Conservation (phyloP, 2,888 invertebrate species). For the Thymelicus sylvestris region DNA sequence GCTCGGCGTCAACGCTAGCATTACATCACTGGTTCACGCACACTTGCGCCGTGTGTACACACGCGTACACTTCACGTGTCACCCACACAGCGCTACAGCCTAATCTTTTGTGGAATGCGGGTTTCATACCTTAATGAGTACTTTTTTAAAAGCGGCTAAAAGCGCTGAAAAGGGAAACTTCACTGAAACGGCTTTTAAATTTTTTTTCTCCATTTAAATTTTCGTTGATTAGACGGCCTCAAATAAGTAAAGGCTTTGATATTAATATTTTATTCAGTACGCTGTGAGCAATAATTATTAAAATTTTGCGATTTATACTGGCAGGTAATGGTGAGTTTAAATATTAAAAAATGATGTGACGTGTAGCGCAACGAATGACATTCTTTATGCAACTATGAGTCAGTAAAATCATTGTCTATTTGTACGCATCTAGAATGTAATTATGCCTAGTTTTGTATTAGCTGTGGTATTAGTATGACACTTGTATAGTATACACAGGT, state of each 20-base stretch:
- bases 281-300: conserved; percentile 27
- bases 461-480: not conserved
- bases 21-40: conserved; percentile 71
- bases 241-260: conserved; percentile 31
- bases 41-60: conserved; percentile 46
- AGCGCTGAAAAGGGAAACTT: conserved; percentile 76
- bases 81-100: conserved; percentile 56
- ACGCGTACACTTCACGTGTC: conserved; percentile 52
- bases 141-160: conserved; percentile 61
- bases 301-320: conserved; percentile 19
- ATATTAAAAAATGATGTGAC: not conserved
- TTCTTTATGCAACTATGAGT: not conserved
- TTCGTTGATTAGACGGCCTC: conserved; percentile 47
- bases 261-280: conserved; percentile 26
- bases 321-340: conserved; percentile 3
- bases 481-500: not conserved
- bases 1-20: conserved; percentile 75
- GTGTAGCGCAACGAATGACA: not conserved
- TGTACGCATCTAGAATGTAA: conserved; percentile 1
- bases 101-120: conserved; percentile 83
- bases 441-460: not conserved
- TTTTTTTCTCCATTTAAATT: conserved; percentile 51
- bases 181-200: conserved; percentile 53
- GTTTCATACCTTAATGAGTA: conserved; percentile 78
- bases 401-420: not conserved